phyloP scores from a whole-genome alignment of 2,888 invertebrate genomes.

The Sturmia bella region DNA sequence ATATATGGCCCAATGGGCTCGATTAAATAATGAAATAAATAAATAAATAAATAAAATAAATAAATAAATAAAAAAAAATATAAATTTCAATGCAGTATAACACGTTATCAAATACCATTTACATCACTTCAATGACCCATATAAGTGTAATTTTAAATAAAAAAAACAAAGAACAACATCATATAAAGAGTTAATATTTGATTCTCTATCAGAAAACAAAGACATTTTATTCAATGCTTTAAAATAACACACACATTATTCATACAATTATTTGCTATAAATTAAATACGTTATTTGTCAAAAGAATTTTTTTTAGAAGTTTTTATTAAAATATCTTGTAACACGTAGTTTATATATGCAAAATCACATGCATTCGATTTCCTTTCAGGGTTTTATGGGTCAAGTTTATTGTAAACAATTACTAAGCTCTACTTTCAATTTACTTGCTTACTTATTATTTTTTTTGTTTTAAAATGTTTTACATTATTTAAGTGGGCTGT shows the following conservation, averaged over 20 bases:
- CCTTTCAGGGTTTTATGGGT: not conserved
- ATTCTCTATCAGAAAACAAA: constrained; percentile 55
- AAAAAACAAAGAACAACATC: not conserved
- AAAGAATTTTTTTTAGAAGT: constrained; percentile 12
- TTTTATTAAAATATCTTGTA: constrained; percentile 14
- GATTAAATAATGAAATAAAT: too few species aligned
- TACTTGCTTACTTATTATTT: too few species aligned
- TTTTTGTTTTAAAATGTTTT: too few species aligned
- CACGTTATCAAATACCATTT: too few species aligned
- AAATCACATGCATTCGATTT: too few species aligned
- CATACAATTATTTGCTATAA: constrained; percentile 19
- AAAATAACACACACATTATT: constrained; percentile 30
- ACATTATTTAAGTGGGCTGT: too few species aligned
- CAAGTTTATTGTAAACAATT: too few species aligned
- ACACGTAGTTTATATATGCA: not conserved
- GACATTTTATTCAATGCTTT: constrained; percentile 57
- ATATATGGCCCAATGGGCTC: too few species aligned
- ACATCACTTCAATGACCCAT: not conserved
- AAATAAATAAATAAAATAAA: too few species aligned
- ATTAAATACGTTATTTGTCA: constrained; percentile 22
- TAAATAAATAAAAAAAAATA: too few species aligned
- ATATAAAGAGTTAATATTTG: not conserved
- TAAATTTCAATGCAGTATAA: too few species aligned
- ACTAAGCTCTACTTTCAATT: too few species aligned
- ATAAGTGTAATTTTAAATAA: constrained; percentile 19